These are phyloP conservation scores for Lasioglossum figueresi DNA, from an alignment of 2,888 invertebrate genomes.

Conservation along the genomic window DNA sequence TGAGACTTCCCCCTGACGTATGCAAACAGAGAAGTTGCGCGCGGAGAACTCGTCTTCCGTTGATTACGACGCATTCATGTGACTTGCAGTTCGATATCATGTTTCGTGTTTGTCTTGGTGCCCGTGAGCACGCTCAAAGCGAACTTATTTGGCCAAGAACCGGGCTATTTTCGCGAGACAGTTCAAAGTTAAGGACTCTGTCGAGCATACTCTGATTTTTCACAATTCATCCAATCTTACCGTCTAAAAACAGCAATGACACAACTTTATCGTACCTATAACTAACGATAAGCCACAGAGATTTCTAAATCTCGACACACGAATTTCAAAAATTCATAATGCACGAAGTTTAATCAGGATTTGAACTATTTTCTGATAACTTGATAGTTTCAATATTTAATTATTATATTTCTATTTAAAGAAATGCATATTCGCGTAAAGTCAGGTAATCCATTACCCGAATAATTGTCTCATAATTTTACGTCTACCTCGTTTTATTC, in stretches of 20 bases:
- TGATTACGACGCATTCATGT: conserved; percentile 73
- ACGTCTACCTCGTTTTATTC: no score
- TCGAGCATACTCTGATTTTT: neutral
- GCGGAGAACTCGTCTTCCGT: conserved; percentile 64
- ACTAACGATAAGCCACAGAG: neutral
- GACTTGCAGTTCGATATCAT: conserved; percentile 67
- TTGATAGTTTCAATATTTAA: neutral
- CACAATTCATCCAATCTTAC: neutral
- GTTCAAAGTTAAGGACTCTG: neutral
- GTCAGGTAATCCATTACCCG: no score
- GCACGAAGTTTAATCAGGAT: no score
- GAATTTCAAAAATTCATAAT: neutral
- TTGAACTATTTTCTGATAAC: neutral
- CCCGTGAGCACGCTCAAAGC: conserved; percentile 45
- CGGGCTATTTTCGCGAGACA: conserved; percentile 13
- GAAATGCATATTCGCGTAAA: neutral
- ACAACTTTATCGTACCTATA: neutral
- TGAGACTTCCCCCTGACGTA: conserved; percentile 71
- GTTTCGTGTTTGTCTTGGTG: conserved; percentile 59
- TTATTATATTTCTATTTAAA: neutral
- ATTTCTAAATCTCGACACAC: no score
- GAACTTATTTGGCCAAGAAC: conserved; percentile 40
- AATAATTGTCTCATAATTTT: no score
- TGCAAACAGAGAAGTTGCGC: conserved; percentile 71
- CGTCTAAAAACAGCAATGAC: neutral